These are phyloP conservation scores for Agrilus biguttatus DNA, from an alignment of 2,888 invertebrate genomes.

Conservation along the genomic window DNA sequence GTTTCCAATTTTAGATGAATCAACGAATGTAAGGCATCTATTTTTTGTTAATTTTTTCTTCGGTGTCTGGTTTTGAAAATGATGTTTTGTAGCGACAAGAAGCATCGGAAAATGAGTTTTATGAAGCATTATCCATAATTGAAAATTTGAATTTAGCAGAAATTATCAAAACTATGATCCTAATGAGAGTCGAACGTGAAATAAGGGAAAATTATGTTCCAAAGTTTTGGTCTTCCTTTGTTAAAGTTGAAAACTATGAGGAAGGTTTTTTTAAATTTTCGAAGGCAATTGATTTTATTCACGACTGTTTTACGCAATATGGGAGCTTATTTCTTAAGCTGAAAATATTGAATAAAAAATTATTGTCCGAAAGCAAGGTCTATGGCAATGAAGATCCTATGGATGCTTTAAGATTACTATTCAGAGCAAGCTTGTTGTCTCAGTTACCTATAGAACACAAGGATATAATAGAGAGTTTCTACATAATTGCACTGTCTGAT, in stretches of 20 bases:
- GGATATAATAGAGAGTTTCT: constrained; percentile 57
- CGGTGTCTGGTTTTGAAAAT: constrained; percentile 2
- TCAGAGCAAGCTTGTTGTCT: constrained; percentile 51
- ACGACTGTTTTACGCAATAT: constrained; percentile 40
- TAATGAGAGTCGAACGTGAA: constrained; percentile 41
- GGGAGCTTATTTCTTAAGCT: constrained; percentile 40
- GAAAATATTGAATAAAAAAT: constrained; percentile 35
- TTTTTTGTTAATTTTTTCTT: background rate
- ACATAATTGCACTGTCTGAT: constrained; percentile 53
- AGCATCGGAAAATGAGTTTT: constrained; percentile 24
- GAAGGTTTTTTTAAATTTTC: constrained; percentile 51
- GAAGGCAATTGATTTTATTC: constrained; percentile 49
- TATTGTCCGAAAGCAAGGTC: constrained; percentile 33
- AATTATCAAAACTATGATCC: constrained; percentile 29
- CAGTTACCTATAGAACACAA: constrained; percentile 58
- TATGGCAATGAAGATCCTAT: constrained; percentile 41
- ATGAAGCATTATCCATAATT: constrained; percentile 21
- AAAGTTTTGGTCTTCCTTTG: constrained; percentile 52
- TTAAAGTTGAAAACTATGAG: constrained; percentile 34
- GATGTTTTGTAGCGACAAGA: constrained; percentile 13
- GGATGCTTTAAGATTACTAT: constrained; percentile 46
- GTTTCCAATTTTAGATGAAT: constrained; percentile 22
- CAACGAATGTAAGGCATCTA: constrained; percentile 12
- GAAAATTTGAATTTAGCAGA: constrained; percentile 21
- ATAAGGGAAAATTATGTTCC: constrained; percentile 46